These are phyloP conservation scores for Styela plicata DNA, from an alignment of 23 tunicate species.

Conservation along the genomic window DNA sequence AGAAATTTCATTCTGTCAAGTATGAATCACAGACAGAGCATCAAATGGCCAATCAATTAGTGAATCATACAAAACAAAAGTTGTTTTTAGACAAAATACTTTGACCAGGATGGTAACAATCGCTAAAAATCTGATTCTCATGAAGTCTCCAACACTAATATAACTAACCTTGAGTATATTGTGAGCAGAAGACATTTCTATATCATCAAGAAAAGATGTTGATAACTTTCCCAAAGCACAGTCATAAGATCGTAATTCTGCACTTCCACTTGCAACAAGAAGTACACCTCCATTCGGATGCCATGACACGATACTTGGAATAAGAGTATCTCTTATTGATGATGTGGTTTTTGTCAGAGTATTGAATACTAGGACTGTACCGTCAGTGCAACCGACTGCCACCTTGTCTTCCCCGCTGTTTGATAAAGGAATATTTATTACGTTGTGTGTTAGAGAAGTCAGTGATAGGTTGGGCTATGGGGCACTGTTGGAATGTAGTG, in stretches of 20 bases:
- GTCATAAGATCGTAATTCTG: conserved; percentile 56
- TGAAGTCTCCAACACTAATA: too few relatives aligned
- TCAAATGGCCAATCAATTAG: too few relatives aligned
- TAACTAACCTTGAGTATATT: not conserved
- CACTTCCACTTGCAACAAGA: conserved; percentile 82
- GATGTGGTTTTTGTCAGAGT: conserved; percentile 42
- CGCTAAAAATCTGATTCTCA: too few relatives aligned
- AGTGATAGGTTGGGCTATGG: too few relatives aligned
- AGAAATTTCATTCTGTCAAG: not conserved
- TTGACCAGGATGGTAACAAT: too few relatives aligned
- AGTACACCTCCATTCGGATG: conserved; percentile 35
- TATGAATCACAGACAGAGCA: too few relatives aligned
- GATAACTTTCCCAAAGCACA: conserved; percentile 18
- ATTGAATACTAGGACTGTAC: conserved; percentile 50
- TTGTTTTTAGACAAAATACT: too few relatives aligned
- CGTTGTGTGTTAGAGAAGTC: too few relatives aligned
- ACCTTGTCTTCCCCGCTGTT: conserved; percentile 58
- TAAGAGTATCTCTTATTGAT: conserved; percentile 29
- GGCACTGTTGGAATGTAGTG: too few relatives aligned
- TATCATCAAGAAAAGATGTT: not conserved
- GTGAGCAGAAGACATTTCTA: not conserved
- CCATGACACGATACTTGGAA: conserved; percentile 59
- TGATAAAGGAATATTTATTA: too few relatives aligned
- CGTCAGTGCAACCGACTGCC: conserved; percentile 81
- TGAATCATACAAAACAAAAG: too few relatives aligned